Evolutionary conservation across 1,140 invertebrate genomes (phyloP), one percentile per base, ranked within the genome.

Genomic region (Drosophila quadrilineata): DNA sequence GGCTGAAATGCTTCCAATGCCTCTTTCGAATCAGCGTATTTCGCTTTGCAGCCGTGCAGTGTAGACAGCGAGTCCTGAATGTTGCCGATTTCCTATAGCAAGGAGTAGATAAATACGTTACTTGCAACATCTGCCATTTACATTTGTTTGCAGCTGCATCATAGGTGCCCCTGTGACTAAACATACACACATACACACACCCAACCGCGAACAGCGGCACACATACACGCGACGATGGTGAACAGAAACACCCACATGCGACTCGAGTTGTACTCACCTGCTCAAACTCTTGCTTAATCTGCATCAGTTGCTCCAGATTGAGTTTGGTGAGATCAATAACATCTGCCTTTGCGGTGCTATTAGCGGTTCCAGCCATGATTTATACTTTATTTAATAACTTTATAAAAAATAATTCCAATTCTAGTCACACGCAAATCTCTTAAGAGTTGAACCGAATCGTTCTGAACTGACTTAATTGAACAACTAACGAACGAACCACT

Each of bases 31-130:
- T 96, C 96, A 54, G 94, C 92, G 91, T 96, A 98, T 91, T 98
- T 98, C 6, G 91, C 92, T 90, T 98, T 97, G 3, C 96, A 97
- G 71, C 96, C 92, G 91, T 98, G 97, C 41, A 98, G 91, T 8
- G 95, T 96, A 75, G 95, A 94, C 33, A 98, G 88, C 0, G 97
- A 98, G 60, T 96, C 95, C 91, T 96, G 94, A 89, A 97, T 96
- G 10, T 97, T 92, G 75, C 92, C 92, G 16, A 99, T 91, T 90
- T 98, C 97, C 95, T 95, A 36, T n/a, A n/a, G 35, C 10, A 33
- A 26, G 26, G 4, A 22, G 10, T 35, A 16, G 29, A 68, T 59
- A 54, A 45, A 35, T 17, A 1, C 29, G 12, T 12, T 66, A 56
- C 40, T 62, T 50, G 41, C 41, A 68, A 58, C 75, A 79, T 79